Conservation (phyloP, 2,888 invertebrate genomes). For the Steinernema hermaphroditum region DNA sequence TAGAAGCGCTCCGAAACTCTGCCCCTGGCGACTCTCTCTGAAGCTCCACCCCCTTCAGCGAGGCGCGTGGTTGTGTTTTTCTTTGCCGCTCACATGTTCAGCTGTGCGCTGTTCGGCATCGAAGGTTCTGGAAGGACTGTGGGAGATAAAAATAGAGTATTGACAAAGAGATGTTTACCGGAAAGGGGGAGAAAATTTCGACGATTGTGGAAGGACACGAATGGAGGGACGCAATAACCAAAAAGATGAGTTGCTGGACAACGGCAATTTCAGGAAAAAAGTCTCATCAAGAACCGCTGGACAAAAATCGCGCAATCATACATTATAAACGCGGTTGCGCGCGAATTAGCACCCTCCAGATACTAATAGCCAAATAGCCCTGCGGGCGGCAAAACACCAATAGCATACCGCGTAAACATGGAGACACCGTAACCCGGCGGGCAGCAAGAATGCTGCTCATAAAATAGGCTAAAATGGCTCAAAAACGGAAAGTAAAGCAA, state of each 20-base stretch:
- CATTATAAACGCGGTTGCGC: too few relatives aligned
- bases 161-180: slow-evolving; percentile 11
- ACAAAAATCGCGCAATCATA: too few relatives aligned
- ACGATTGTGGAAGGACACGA: not conserved
- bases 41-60: slow-evolving; percentile 14
- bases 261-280: not conserved
- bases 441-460: too few relatives aligned
- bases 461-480: too few relatives aligned
- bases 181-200: not conserved
- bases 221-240: not conserved
- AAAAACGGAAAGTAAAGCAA: too few relatives aligned
- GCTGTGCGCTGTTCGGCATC: not conserved
- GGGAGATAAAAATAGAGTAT: slow-evolving; percentile 25
- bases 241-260: not conserved
- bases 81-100: not conserved
- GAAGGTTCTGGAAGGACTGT: slow-evolving; percentile 14
- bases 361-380: too few relatives aligned
- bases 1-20: too few relatives aligned
- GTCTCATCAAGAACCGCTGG: too few relatives aligned
- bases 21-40: not conserved
- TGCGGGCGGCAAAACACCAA: too few relatives aligned
- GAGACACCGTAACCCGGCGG: too few relatives aligned
- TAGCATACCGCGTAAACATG: too few relatives aligned
- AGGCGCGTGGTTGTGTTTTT: slow-evolving; percentile 10
- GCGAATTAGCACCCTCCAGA: too few relatives aligned